These are phyloP conservation scores for Nomada goodeniana DNA, from an alignment of 2,888 invertebrate species.

Conservation along the genomic window DNA sequence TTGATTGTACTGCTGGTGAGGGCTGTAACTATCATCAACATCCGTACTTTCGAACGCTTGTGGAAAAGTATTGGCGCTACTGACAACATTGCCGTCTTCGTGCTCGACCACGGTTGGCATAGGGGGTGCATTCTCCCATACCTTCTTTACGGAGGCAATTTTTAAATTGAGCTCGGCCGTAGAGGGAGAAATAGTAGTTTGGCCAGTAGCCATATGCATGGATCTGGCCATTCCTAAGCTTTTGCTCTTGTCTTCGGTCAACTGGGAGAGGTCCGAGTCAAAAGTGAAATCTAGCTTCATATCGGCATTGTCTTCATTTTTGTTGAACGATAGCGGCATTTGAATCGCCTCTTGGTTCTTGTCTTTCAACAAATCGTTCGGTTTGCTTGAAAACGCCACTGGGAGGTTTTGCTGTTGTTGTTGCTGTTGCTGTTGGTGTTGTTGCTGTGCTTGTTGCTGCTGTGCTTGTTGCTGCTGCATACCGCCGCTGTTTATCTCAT, in stretches of 20 bases:
- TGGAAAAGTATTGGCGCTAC: constrained; percentile 81
- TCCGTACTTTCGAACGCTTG: constrained; percentile 84
- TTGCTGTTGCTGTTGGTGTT: constrained; percentile 31
- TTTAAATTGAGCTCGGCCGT: constrained; percentile 97
- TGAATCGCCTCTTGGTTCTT: constrained; percentile 85
- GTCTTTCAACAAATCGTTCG: constrained; percentile 84
- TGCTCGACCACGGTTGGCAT: constrained; percentile 90
- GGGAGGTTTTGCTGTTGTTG: constrained; percentile 79
- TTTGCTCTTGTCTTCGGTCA: constrained; percentile 90
- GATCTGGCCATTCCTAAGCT: constrained; percentile 86
- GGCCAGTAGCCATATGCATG: constrained; percentile 88
- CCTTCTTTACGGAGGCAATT: constrained; percentile 96
- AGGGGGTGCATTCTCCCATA: constrained; percentile 89
- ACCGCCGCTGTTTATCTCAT: constrained; percentile 85
- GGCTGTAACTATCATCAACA: constrained; percentile 85
- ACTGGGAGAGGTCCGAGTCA: constrained; percentile 91
- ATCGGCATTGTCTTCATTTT: constrained; percentile 91
- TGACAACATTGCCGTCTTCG: constrained; percentile 85
- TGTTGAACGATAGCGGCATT: constrained; percentile 90
- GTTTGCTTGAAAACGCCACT: constrained; percentile 84
- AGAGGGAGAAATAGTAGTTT: constrained; percentile 91
- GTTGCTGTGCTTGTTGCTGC: constrained; percentile 60
- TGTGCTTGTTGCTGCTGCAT: constrained; percentile 72
- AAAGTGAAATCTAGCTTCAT: constrained; percentile 97
- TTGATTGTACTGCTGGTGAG: constrained; percentile 86